These are phyloP conservation scores for Mesocentrotus franciscanus DNA, from an alignment of 53 echinoderm and acorn worm species.

Conservation along the genomic window DNA sequence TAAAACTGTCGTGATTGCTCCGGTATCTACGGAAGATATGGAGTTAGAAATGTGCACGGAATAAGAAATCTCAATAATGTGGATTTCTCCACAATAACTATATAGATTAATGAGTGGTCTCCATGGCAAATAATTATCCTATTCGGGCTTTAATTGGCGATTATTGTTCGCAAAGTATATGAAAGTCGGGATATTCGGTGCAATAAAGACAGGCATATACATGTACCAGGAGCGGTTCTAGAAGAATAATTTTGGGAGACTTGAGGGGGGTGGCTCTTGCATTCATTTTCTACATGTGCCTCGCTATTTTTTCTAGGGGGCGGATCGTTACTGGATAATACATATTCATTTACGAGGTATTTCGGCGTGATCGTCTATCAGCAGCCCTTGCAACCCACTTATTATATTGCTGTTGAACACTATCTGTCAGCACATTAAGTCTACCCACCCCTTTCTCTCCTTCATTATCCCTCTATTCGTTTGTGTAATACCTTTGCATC, in stretches of 20 bases:
- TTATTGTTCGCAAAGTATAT: neutral
- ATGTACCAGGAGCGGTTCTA: no score
- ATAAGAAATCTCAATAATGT: neutral
- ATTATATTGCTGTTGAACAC: neutral
- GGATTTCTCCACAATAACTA: neutral
- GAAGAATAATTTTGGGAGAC: no score
- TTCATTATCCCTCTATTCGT: neutral
- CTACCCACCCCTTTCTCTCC: neutral
- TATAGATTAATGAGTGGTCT: neutral
- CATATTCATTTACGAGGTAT: no score
- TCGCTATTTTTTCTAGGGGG: no score
- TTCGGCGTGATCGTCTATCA: neutral
- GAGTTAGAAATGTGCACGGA: neutral
- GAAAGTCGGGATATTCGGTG: neutral
- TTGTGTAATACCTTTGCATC: neutral
- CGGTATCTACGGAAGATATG: neutral
- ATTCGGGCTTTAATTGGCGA: neutral
- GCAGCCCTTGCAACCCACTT: neutral
- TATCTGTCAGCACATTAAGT: neutral
- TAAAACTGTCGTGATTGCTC: neutral
- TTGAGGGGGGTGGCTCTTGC: no score
- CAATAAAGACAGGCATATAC: no score
- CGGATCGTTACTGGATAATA: no score
- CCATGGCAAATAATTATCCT: neutral
- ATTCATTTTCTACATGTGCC: no score